phyloP scores from a whole-genome alignment of 2,888 invertebrate genomes.

The Himalopsyche japonica region DNA sequence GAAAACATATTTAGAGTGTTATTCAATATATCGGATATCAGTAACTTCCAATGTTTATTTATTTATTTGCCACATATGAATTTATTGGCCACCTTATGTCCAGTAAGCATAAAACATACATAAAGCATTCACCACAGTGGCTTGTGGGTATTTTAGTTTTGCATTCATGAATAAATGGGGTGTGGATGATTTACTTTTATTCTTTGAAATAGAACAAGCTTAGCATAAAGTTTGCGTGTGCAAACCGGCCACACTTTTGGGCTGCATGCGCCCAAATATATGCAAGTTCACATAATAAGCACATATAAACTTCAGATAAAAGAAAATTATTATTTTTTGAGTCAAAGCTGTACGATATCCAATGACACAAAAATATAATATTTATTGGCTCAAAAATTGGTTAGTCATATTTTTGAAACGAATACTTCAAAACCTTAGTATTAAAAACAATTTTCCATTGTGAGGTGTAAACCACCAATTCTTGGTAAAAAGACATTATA shows the following conservation, averaged over 20 bases:
- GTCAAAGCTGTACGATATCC: no score
- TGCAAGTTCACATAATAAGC: neutral
- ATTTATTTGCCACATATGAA: neutral
- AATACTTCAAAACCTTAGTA: no score
- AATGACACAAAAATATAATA: no score
- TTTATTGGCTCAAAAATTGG: no score
- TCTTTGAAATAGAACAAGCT: neutral
- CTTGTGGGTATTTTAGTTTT: neutral
- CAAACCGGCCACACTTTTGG: neutral
- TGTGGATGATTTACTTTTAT: slow-evolving; percentile 1
- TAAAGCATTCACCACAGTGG: neutral
- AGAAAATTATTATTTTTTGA: no score
- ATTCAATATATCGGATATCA: no score
- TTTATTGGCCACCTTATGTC: neutral
- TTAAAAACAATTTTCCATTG: no score
- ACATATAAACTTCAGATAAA: no score
- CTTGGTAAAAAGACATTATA: no score
- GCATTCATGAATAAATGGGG: neutral
- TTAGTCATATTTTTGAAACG: no score
- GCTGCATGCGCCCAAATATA: neutral
- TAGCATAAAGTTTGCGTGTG: neutral
- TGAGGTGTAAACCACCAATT: no score
- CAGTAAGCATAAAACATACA: neutral
- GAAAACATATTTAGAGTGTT: no score
- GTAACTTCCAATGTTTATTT: neutral